phyloP scores from a whole-genome alignment of 2,797 vertebrate genomes.

The Psittacula derbiana region DNA sequence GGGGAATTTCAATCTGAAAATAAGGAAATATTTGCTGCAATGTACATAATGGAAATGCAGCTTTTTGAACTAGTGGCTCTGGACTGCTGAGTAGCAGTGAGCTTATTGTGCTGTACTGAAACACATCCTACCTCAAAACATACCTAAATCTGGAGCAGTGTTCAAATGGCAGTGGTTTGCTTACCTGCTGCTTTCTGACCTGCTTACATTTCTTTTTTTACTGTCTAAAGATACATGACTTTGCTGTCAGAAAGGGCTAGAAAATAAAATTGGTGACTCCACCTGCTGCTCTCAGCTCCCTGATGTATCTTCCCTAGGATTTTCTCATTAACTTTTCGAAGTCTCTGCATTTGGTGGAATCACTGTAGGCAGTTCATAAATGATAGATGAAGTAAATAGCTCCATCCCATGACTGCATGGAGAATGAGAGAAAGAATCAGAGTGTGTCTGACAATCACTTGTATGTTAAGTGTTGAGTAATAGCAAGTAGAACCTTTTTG shows the following conservation, averaged over 20 bases:
- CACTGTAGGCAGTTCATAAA: constrained; percentile 2
- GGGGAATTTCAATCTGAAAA: not conserved
- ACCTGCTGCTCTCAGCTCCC: not conserved
- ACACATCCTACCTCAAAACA: not conserved
- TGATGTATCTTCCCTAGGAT: not conserved
- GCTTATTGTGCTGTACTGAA: not conserved
- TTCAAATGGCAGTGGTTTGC: not conserved
- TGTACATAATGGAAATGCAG: not conserved
- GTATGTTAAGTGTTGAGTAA: not conserved
- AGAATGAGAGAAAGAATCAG: not conserved
- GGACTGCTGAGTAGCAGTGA: not conserved
- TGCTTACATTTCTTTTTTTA: not conserved
- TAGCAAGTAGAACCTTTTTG: not conserved
- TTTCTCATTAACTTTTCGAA: constrained; percentile 52
- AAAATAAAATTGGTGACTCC: not conserved
- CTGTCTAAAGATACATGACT: not conserved
- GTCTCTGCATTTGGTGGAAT: not conserved
- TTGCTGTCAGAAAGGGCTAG: not conserved
- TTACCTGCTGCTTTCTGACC: not conserved
- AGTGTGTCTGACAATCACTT: not conserved
- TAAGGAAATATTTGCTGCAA: not conserved
- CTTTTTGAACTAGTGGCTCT: not conserved
- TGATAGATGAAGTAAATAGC: constrained; percentile 1
- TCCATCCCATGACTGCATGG: not conserved
- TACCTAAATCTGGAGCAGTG: not conserved